These are phyloP conservation scores for Laspeyria flexula DNA, from an alignment of 2,888 invertebrate genomes.

Conservation along the genomic window DNA sequence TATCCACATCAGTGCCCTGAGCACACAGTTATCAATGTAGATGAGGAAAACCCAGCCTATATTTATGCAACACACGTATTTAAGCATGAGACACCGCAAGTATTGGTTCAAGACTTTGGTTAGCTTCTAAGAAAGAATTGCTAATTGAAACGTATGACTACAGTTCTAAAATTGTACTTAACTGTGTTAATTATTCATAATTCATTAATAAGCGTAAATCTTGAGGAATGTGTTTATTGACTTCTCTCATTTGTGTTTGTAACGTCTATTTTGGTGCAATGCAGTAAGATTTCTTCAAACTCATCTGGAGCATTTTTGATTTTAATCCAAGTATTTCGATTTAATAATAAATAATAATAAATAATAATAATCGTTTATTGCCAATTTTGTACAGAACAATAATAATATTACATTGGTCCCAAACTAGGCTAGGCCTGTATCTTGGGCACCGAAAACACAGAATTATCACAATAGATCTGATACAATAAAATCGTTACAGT, in stretches of 20 bases:
- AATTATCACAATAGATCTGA: no score
- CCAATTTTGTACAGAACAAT: no score
- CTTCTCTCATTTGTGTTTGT: conserved; percentile 10
- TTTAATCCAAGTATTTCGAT: no score
- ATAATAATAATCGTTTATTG: no score
- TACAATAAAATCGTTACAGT: no score
- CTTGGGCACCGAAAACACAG: no score
- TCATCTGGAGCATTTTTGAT: no score
- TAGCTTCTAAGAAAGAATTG: conserved; percentile 21
- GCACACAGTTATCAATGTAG: conserved; percentile 14
- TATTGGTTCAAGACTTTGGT: neutral
- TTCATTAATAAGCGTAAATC: neutral
- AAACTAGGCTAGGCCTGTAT: no score
- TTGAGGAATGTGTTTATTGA: conserved; percentile 3
- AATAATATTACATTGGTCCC: no score
- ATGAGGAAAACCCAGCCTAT: conserved; percentile 27
- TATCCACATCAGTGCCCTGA: conserved; percentile 22
- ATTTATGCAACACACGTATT: conserved; percentile 8
- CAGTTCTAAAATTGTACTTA: conserved; percentile 4
- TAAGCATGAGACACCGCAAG: neutral
- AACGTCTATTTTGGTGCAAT: neutral
- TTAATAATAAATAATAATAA: no score
- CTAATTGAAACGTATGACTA: conserved; percentile 8
- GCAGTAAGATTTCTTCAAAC: no score
- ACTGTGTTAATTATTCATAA: conserved; percentile 18